Evolutionary conservation across 2,888 invertebrate species (phyloP).

Genomic region (Macrostomum cliftonense): DNA sequence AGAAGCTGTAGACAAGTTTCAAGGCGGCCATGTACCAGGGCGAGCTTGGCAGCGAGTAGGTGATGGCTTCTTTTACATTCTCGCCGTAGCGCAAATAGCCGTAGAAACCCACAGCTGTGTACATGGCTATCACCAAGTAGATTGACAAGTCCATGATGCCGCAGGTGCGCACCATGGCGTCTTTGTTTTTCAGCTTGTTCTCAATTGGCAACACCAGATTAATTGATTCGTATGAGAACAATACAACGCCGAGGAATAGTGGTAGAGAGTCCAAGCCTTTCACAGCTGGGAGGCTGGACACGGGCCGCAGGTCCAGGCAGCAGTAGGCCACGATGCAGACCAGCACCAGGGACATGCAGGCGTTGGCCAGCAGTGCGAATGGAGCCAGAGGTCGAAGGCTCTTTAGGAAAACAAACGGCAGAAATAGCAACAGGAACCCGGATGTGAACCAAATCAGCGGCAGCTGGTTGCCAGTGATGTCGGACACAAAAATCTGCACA

Average conservation of each 20-base stretch:
- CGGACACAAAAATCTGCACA: conserved; percentile 31
- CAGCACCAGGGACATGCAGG: neutral
- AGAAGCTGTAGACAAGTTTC: conserved; percentile 60
- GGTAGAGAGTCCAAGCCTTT: neutral
- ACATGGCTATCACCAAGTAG: conserved; percentile 2
- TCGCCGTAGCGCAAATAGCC: conserved; percentile 15
- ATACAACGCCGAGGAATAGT: conserved; percentile 5
- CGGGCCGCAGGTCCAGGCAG: conserved; percentile 4
- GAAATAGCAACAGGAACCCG: neutral
- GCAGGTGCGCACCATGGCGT: neutral
- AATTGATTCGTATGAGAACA: conserved; percentile 8
- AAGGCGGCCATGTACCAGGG: conserved; percentile 44
- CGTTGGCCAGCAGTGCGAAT: conserved; percentile 4
- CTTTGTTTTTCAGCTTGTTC: conserved; percentile 1
- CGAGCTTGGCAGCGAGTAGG: conserved; percentile 6
- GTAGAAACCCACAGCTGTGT: conserved; percentile 10
- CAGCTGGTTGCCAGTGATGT: too few relatives aligned
- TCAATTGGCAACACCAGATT: conserved; percentile 7
- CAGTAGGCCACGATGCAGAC: conserved; percentile 1
- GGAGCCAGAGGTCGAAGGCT: conserved; percentile 1
- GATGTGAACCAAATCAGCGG: neutral
- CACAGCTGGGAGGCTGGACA: neutral
- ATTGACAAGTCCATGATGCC: conserved; percentile 7
- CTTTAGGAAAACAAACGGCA: conserved; percentile 1
- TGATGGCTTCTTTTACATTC: conserved; percentile 23